Percentiles rank a stretch among this genome's conserved stretches.
Conservation (phyloP, 2,113 vertebrate genomes). For the Serinus canaria region DNA sequence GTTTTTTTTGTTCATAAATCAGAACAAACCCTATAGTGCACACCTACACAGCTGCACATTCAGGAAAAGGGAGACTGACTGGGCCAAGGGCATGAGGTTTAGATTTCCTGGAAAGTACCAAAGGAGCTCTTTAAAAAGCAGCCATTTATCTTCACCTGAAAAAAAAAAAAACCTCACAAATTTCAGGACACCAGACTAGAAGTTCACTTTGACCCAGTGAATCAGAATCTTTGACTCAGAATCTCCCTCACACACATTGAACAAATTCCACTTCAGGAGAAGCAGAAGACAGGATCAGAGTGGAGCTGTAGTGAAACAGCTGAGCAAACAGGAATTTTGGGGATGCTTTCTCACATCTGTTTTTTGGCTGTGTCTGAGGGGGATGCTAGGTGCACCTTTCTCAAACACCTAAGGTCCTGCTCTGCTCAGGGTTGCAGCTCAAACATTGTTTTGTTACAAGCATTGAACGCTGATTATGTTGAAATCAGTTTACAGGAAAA, state of each 20-base stretch:
- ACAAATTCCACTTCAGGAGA: neutral
- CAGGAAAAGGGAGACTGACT: neutral
- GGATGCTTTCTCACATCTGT: neutral
- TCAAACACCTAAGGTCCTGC: neutral
- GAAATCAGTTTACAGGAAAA: neutral
- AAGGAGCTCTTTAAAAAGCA: neutral
- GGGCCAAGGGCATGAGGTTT: neutral
- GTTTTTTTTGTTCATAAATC: neutral
- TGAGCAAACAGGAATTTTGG: rapidly evolving
- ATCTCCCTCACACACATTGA: neutral
- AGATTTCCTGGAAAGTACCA: neutral
- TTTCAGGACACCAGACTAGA: neutral
- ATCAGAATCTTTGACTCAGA: neutral
- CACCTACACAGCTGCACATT: neutral
- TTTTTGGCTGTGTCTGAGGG: neutral
- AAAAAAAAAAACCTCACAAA: neutral
- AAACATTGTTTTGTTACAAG: neutral
- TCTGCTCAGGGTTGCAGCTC: neutral
- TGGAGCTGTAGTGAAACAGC: neutral
- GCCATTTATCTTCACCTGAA: neutral
- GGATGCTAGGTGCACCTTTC: neutral
- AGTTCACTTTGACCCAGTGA: neutral
- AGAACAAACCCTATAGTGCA: neutral
- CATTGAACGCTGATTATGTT: neutral
- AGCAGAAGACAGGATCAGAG: neutral